Evolutionary conservation across 1,140 invertebrate genomes (phyloP).

Genomic region (Neomicropteryx cornuta): DNA sequence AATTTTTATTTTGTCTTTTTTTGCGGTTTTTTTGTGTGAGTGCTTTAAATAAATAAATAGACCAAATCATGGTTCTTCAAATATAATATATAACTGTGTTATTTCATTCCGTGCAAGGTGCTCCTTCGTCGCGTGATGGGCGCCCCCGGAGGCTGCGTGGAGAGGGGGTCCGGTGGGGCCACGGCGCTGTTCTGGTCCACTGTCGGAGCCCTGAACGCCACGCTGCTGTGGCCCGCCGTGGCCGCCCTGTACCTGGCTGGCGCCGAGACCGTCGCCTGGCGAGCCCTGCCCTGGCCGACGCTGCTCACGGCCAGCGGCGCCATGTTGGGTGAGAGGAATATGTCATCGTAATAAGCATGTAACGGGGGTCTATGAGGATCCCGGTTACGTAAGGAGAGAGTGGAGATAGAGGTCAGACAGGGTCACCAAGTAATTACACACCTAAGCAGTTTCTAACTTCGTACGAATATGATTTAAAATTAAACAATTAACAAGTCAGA

Average conservation of each 20-base stretch:
- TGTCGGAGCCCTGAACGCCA: slow-evolving; percentile 71
- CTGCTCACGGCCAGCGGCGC: slow-evolving; percentile 65
- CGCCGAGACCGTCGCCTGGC: slow-evolving; percentile 66
- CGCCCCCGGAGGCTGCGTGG: too few relatives aligned
- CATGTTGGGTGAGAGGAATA: slow-evolving; percentile 55
- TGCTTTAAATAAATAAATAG: too few relatives aligned
- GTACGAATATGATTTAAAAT: too few relatives aligned
- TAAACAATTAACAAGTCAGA: too few relatives aligned
- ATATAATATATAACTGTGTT: too few relatives aligned
- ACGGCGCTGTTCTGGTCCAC: slow-evolving; percentile 79
- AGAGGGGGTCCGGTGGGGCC: slow-evolving; percentile 77
- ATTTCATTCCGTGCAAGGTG: too few relatives aligned
- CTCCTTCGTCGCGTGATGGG: slow-evolving; percentile 85
- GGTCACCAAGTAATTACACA: too few relatives aligned
- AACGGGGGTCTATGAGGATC: slow-evolving; percentile 1
- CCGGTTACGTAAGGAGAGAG: slow-evolving; percentile 11
- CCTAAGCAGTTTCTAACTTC: too few relatives aligned
- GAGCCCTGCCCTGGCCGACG: slow-evolving; percentile 68
- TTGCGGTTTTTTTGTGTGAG: slow-evolving; percentile 7
- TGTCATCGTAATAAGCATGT: background rate
- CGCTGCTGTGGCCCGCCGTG: slow-evolving; percentile 78
- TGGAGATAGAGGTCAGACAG: too few relatives aligned
- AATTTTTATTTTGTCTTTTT: background rate
- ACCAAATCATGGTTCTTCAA: too few relatives aligned
- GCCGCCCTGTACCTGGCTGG: slow-evolving; percentile 75